A percentile compares a stretch with the other conserved stretches of the same genome.
Conservation (phyloP, 2,797 vertebrate species). For the Gymnoscopelus braueri region DNA sequence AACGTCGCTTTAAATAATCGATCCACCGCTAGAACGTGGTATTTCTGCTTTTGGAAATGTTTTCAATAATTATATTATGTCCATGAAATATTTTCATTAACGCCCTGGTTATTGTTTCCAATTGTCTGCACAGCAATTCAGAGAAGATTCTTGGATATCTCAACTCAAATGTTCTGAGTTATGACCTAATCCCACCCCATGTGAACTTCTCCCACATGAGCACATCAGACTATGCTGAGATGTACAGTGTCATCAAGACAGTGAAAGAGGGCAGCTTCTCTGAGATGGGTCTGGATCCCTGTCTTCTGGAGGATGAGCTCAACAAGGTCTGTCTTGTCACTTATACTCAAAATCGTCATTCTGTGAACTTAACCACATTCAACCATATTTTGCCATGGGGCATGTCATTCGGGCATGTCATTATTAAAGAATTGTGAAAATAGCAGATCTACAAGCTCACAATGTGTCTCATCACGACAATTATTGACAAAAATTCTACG, state of each 20-base stretch:
- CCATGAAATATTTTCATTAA: not conserved
- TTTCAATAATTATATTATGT: not conserved
- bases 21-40: not conserved
- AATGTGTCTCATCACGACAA: too few relatives aligned
- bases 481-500: too few relatives aligned
- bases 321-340: conserved; percentile 82
- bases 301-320: conserved; percentile 91
- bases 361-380: too few relatives aligned
- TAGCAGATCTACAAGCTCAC: too few relatives aligned
- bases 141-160: conserved; percentile 94
- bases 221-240: conserved; percentile 88
- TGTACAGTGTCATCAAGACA: conserved; percentile 91
- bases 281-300: conserved; percentile 88
- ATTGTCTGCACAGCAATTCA: conserved; percentile 81
- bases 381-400: too few relatives aligned
- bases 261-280: conserved; percentile 89
- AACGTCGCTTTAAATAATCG: not conserved
- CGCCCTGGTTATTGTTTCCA: not conserved
- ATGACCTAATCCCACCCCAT: conserved; percentile 92
- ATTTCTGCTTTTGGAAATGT: not conserved
- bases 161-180: conserved; percentile 87
- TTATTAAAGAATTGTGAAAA: too few relatives aligned
- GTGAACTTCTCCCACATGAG: conserved; percentile 93
- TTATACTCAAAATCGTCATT: too few relatives aligned
- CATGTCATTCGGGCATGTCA: too few relatives aligned